phyloP scores from a whole-genome alignment of 2,113 vertebrate genomes.

The Tachysurus vachellii region DNA sequence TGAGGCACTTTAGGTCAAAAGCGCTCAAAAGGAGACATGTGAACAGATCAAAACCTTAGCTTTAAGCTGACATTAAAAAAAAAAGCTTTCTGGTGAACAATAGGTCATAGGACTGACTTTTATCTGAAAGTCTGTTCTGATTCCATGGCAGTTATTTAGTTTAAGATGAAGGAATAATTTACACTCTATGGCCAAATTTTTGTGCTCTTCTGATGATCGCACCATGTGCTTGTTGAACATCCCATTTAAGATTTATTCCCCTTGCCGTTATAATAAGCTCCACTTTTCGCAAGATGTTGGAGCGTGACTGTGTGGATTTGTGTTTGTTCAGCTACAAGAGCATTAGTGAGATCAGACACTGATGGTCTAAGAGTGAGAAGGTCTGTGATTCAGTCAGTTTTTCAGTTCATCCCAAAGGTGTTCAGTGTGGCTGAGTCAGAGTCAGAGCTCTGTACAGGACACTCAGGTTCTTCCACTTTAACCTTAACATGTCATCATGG shows the following conservation, averaged over 20 bases:
- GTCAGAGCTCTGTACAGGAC: too few relatives aligned
- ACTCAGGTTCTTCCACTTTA: too few relatives aligned
- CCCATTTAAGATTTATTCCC: neutral
- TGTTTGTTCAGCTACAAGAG: neutral
- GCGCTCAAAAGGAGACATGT: constrained; percentile 20
- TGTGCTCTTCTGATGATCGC: neutral
- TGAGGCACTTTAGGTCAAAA: constrained; percentile 33
- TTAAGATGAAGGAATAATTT: neutral
- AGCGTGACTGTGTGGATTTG: neutral
- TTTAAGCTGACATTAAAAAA: neutral
- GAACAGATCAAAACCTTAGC: neutral
- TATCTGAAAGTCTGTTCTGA: neutral
- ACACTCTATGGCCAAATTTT: neutral
- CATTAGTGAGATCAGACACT: too few relatives aligned
- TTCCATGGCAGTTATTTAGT: neutral
- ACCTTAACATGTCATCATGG: too few relatives aligned
- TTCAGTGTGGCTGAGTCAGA: too few relatives aligned
- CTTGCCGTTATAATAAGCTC: neutral
- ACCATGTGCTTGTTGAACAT: neutral
- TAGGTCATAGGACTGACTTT: neutral
- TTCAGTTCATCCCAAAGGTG: too few relatives aligned
- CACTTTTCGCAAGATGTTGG: neutral
- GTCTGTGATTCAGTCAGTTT: too few relatives aligned
- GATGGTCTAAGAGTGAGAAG: too few relatives aligned
- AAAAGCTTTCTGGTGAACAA: neutral